Conservation (phyloP, 2,797 vertebrate species). For the Craterocephalus amniculus region DNA sequence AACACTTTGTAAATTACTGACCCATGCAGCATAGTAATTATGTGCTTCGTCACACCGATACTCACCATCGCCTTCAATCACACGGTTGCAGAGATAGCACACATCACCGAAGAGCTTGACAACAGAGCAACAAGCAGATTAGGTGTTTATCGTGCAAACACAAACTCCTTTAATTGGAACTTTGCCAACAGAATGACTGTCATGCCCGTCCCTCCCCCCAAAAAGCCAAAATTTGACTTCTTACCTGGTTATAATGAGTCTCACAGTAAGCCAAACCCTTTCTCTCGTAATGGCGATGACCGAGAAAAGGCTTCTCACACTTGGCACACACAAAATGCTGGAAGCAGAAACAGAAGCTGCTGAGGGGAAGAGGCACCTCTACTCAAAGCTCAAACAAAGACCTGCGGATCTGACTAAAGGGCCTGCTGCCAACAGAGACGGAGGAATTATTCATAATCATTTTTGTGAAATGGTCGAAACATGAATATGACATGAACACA, state of each 20-base stretch:
- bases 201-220: no score
- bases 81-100: constrained; percentile 97
- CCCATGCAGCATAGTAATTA: constrained; percentile 15
- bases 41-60: constrained; percentile 27
- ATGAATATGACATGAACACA: constrained; percentile 31
- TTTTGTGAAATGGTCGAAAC: background rate
- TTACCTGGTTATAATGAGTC: constrained; percentile 99
- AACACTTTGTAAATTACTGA: constrained; percentile 14
- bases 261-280: constrained; percentile 98
- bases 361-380: constrained; percentile 4
- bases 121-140: constrained; percentile 33
- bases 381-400: constrained; percentile 36
- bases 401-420: constrained; percentile 6
- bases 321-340: constrained; percentile 88
- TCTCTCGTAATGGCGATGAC: constrained; percentile 98
- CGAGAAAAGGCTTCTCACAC: constrained; percentile 97
- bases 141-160: constrained; percentile 7
- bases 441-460: no score
- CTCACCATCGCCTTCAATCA: constrained; percentile 97
- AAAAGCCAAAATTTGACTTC: constrained; percentile 1
- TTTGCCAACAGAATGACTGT: background rate
- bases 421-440: constrained; percentile 12
- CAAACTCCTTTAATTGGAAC: constrained; percentile 1
- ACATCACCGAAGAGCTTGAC: constrained; percentile 94
- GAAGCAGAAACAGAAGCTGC: constrained; percentile 70